Evolutionary conservation across 2,797 vertebrate species (phyloP).

Genomic region (Pantherophis alleghaniensis): DNA sequence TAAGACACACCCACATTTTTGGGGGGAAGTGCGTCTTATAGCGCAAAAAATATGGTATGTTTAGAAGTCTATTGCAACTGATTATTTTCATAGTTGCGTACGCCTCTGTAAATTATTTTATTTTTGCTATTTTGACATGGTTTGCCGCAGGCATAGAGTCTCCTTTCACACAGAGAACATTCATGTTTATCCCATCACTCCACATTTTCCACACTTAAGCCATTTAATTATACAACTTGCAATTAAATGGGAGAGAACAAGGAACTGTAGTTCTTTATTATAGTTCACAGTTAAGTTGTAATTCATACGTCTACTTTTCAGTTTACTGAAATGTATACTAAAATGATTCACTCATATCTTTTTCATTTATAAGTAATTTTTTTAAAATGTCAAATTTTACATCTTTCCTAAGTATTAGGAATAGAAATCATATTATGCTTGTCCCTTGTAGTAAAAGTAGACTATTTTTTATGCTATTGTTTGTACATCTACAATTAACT

Average conservation of each 20-base stretch:
- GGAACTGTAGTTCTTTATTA: neutral
- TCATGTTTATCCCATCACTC: constrained; percentile 57
- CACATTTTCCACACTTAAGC: constrained; percentile 52
- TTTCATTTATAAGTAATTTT: neutral
- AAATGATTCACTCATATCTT: neutral
- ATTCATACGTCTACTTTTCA: neutral
- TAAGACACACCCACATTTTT: too few relatives aligned
- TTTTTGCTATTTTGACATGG: constrained; percentile 10
- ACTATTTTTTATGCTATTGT: neutral
- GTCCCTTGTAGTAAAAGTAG: neutral
- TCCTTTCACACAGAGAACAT: constrained; percentile 45
- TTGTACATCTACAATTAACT: neutral
- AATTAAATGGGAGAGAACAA: constrained; percentile 14
- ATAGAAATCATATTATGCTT: neutral
- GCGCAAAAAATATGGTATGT: neutral
- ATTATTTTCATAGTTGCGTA: neutral
- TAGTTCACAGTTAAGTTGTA: constrained; percentile 2
- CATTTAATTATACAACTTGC: constrained; percentile 54
- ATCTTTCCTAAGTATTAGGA: neutral
- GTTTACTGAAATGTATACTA: neutral
- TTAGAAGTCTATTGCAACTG: neutral
- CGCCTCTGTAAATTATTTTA: neutral
- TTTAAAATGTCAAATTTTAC: neutral
- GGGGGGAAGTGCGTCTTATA: too few relatives aligned
- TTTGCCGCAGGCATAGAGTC: constrained; percentile 48